Evolutionary conservation across 2,888 invertebrate genomes (phyloP), one percentile per base, ranked within the genome.

Genomic region (Diachrysia chrysitis): DNA sequence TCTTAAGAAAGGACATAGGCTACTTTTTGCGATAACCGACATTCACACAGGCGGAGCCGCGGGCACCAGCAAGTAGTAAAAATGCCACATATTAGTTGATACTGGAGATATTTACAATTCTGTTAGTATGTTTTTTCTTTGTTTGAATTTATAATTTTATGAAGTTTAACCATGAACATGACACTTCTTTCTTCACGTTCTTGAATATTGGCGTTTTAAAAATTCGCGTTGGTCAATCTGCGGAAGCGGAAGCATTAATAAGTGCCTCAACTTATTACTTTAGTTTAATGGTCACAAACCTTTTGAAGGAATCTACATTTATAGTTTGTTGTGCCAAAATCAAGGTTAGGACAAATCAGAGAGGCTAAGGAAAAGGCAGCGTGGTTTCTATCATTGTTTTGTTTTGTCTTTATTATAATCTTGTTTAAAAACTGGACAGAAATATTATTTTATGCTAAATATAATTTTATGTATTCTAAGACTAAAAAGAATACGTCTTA

Each of bases 221-320:
- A 14, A 42, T 37, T 37, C 16, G 37, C 37, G 37, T 37, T 14
- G 37, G 1, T 29, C 6, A 2, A 2, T 42, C 3, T 21, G 48
- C 60, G 71, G 73, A 81, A 79, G 80, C 70, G 83, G 85, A 85
- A 83, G 74, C 73, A 62, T 66, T 73, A 63, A 61, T 25, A n/a
- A 37, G 10, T 51, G 29, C 7, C 48, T 64, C 65, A 69, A 29
- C 25, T 63, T 76, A 51, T 54, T 16, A 48, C 55, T 66, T 35
- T 55, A 63, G 54, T 51, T 25, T 14, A 23, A 48, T 66, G 61
- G 68, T 64, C 66, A 71, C 53, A 66, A 55, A 58, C 66, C 66
- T 64, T 63, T 63, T 42, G 25, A 57, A 63, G 62, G 25, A 58
- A 23, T 21, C 7, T 54, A 25, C 25, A 23, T 25, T n/a, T n/a